Evolutionary conservation across 2,113 vertebrate species (phyloP), one percentile per base, ranked within the genome.

Genomic region (Potamarius usumacintae): DNA sequence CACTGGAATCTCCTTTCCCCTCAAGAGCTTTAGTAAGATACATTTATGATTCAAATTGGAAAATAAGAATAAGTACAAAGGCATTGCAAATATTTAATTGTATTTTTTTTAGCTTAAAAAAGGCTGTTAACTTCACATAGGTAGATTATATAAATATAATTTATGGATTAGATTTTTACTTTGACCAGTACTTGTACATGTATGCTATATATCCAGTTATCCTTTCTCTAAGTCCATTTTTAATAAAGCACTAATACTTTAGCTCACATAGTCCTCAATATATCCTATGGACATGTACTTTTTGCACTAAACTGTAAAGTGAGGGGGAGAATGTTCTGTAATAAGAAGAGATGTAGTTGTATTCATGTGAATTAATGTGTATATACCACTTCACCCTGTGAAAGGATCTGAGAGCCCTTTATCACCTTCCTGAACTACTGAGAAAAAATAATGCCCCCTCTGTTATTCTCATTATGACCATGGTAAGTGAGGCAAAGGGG

Each of bases 381-480:
- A 91, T 91, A 85, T 91, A 85, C 62, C 5, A 69, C 90, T 86
- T 82, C 88, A 83, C 87, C 90, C 91, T 90, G 92, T 77, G 92
- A 93, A 93, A 93, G 88, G 91, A 96, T 96, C 96, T 96, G 93
- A 95, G 95, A 96, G 95, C 94, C 95, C 96, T 97, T 95, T 95
- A 97, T 97, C 96, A 97, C 97, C 96, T 97, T 95, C 94, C 95
- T 92, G 94, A 96, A 92, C 96, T 95, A 96, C 96, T 96, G 96
- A 96, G 95, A 94, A 97, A 97, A 96, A 96, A 96, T 96, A 96
- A 96, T 95, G 95, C 94, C 92, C 94, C 92, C 93, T 97, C 97
- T 99, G 98, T 97, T 99, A 97, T 97, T 96, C 96, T 97, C 97
- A 98, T 99, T 96, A 98, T 94, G 92, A 95, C 96, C 95, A 94